These are phyloP conservation scores for Calliopum simillimum DNA, from an alignment of 2,888 invertebrate species.

Conservation along the genomic window DNA sequence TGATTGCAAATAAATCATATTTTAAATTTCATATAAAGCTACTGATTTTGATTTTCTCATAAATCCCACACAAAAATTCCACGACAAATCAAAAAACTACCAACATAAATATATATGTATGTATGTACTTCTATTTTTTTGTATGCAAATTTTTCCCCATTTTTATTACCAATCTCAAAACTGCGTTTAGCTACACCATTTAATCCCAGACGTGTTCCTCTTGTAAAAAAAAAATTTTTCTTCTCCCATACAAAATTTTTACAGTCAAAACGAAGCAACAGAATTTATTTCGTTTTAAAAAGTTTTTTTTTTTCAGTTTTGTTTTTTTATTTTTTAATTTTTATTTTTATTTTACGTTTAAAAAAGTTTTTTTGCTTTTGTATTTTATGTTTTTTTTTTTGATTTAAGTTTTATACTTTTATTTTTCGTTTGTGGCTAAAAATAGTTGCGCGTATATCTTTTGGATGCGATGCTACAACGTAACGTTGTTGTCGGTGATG, in stretches of 20 bases:
- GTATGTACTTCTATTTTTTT: too few species aligned
- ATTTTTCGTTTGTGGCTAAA: constrained; percentile 17
- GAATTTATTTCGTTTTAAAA: too few species aligned
- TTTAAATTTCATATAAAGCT: too few species aligned
- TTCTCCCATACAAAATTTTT: background rate
- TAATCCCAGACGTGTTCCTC: too few species aligned
- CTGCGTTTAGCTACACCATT: too few species aligned
- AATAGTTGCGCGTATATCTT: constrained; percentile 31
- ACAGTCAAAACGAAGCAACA: background rate
- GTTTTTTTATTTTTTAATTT: background rate
- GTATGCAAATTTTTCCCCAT: too few species aligned
- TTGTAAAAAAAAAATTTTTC: background rate
- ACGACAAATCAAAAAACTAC: too few species aligned
- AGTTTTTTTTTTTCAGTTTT: constrained; percentile 13
- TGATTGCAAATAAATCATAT: too few species aligned
- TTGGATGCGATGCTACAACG: constrained; percentile 27
- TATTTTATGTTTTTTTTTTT: background rate
- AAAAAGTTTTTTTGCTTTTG: background rate
- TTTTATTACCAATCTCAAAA: too few species aligned
- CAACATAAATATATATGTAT: too few species aligned
- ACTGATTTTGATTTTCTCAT: too few species aligned
- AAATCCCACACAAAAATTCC: too few species aligned
- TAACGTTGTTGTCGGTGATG: constrained; percentile 1
- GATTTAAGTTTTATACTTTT: constrained; percentile 1
- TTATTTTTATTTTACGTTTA: constrained; percentile 5